These are phyloP conservation scores for Coregonus suidteri DNA, from an alignment of 2,797 vertebrate species.

Conservation along the genomic window DNA sequence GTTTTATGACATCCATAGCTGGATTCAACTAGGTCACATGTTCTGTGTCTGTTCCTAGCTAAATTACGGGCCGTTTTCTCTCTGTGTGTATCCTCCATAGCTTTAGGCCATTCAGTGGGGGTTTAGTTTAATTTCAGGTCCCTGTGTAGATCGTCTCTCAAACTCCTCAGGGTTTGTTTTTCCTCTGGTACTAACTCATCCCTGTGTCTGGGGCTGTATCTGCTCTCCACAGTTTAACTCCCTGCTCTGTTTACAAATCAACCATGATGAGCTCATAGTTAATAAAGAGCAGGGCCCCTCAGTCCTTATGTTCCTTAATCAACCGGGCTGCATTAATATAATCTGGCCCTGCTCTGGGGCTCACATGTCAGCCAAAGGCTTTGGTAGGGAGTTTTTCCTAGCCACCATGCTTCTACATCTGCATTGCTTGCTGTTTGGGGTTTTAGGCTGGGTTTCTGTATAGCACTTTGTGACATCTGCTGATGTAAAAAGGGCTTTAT, in stretches of 20 bases:
- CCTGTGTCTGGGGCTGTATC: background rate
- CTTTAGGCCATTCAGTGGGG: background rate
- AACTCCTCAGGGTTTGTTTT: background rate
- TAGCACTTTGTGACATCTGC: too few species aligned
- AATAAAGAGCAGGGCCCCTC: conserved; percentile 20
- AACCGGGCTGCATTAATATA: conserved; percentile 3
- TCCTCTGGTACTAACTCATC: background rate
- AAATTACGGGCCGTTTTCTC: background rate
- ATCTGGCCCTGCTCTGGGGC: conserved; percentile 15
- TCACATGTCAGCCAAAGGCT: conserved; percentile 29
- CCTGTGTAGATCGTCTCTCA: background rate
- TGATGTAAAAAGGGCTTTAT: too few species aligned
- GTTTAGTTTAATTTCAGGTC: conserved; percentile 2
- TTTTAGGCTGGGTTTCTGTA: too few species aligned
- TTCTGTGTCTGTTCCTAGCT: conserved; percentile 21
- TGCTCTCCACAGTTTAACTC: background rate
- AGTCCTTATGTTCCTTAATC: conserved; percentile 12
- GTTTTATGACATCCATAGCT: conserved; percentile 45
- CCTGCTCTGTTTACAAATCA: conserved; percentile 34
- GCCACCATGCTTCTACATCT: too few species aligned
- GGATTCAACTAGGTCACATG: conserved; percentile 38
- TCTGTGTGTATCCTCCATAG: background rate
- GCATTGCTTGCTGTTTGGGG: too few species aligned
- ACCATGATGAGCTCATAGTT: conserved; percentile 24
- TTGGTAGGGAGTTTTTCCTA: conserved; percentile 5